These are phyloP conservation scores for Timema cristinae DNA, from an alignment of 2,888 invertebrate species.

Conservation along the genomic window DNA sequence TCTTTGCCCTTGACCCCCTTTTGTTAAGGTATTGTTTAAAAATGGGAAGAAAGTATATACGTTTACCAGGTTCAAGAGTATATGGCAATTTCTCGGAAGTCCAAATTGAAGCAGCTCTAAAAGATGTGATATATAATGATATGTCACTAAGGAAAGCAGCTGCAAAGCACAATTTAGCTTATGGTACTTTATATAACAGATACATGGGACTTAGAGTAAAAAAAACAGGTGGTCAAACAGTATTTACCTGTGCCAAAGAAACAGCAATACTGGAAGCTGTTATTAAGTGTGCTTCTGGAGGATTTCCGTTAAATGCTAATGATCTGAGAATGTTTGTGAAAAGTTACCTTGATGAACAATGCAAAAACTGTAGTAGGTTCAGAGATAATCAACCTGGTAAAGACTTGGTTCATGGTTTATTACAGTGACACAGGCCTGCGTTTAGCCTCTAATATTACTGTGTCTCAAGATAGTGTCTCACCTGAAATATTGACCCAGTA, in stretches of 20 bases:
- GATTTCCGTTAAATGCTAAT: not conserved
- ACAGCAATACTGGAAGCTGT: not conserved
- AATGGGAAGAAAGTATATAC: not conserved
- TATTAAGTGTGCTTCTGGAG: not conserved
- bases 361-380: not conserved
- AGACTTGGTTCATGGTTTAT: not conserved
- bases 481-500: not conserved
- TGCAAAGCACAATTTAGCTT: not conserved
- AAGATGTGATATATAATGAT: not conserved
- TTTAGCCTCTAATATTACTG: slow-evolving; percentile 15
- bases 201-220: not conserved
- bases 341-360: not conserved
- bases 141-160: slow-evolving; percentile 7
- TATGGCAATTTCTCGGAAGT: not conserved
- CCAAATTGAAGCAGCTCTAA: not conserved
- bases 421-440: not conserved
- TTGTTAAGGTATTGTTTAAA: not conserved
- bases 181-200: slow-evolving; percentile 7
- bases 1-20: not conserved
- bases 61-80: not conserved
- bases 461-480: not conserved
- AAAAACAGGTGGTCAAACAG: not conserved
- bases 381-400: not conserved
- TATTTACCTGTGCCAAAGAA: not conserved
- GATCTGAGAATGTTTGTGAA: slow-evolving; percentile 6